Evolutionary conservation across 92 coral and sea anemone genomes (phyloP), one percentile per base, ranked within the genome.

Genomic region (Paramuricea clavata): DNA sequence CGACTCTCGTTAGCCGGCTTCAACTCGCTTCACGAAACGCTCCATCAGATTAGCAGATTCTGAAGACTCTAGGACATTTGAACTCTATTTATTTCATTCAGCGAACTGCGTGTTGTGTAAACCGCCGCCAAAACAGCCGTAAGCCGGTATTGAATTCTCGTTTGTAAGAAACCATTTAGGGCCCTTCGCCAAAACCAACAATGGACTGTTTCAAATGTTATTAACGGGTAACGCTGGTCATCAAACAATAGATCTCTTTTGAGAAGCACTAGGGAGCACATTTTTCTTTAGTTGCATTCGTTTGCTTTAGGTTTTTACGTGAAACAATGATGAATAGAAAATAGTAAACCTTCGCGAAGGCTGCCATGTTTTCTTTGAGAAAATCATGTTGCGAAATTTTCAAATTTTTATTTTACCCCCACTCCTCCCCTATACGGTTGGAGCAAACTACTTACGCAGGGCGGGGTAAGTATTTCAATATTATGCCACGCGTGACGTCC

Each of bases 161-260:
- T 65, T 60, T 21, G 30, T 6, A 21, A 27, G 9, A 65, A 26
- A 65, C 13, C 39, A 6, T 39, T 33, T 16, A 13, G 12, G 72
- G 39, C n/a, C n/a, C 39, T 25, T 30, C 35, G 72, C 41, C 36
- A 13, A 28, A 11, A 30, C 34, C 70, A 25, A 62, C 72, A 65
- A 65, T 65, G 22, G 6, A 30, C 6, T 28, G 35, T 65, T 54
- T 54, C 19, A 19, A 6, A 54, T 16, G n/a, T n/a, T n/a, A 54
- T 54, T 28, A 19, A 65, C 72, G 22, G 72, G 72, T 65, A 26
- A 28, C 72, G 36, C 72, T 39, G 41, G 11, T n/a, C 3, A 27
- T 33, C 72, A 65, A 65, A 65, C 72, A 65, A 65, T 65, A 60
- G 72, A 25, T 65, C 72, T 65, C 41, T 13, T 65, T 13, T 65